Evolutionary conservation across 1,140 invertebrate genomes (phyloP), one percentile per base, ranked within the genome.

Genomic region (Aradophagus sp.): DNA sequence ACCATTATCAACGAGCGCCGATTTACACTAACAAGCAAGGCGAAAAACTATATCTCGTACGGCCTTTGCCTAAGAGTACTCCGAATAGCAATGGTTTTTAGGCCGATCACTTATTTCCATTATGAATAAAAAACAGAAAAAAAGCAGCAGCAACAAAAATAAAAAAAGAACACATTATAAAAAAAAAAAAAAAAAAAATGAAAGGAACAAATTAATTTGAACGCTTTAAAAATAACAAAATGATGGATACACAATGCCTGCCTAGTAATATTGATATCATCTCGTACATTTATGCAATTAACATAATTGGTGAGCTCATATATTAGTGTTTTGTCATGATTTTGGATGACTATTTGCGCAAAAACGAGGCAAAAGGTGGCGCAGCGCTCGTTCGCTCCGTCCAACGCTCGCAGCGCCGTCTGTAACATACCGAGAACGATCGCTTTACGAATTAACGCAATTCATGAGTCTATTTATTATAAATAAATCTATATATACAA

Each of bases 21-120:
- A 99, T 99, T 78, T 99, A 98, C 85, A 99, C 95, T 62, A 97
- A 96, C 86, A 96, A 96, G 82, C 93, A 95, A 86, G 95, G 95
- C 74, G 95, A 97, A 86, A 97, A 97, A 86, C 87, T 97, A 13
- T 97, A 96, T 85, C 88, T 97, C 61, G 94, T 97, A 77, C 91
- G 95, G 74, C 91, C 95, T 52, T 87, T 96, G 80, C 94, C 93
- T 23, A 91, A 91, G 84, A 89, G 90, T 73, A 88, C 88, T 73
- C 76, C 80, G 15, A 84, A 74, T 76, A 86, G 78, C 70, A 86
- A 86, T 48, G 84, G 84, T 77, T 86, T 84, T 81, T 86, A 85
- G 75, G 71, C 63, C 58, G 75, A 80, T 74, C 52, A 67, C 38
- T 61, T 61, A 58, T 62, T 72, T 72, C 44, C 56, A 66, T 13